phyloP scores from a whole-genome alignment of 2,797 vertebrate genomes.

The Ptychobarbus kaznakovi region DNA sequence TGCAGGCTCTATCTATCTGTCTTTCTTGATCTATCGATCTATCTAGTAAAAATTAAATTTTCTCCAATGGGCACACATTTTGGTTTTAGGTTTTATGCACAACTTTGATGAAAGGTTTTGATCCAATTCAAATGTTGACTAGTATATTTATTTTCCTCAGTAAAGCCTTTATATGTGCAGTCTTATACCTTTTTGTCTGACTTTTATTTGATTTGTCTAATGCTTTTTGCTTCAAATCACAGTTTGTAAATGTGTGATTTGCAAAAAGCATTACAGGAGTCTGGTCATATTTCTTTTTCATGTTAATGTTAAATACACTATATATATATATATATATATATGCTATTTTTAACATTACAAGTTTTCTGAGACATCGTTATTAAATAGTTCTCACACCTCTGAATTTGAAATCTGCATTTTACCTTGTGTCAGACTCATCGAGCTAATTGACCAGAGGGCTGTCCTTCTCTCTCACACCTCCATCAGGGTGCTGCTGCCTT shows the following conservation, averaged over 20 bases:
- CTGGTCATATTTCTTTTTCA: no score
- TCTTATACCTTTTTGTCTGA: background rate
- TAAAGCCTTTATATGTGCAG: background rate
- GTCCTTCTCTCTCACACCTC: constrained; percentile 4
- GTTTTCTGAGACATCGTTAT: background rate
- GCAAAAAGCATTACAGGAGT: no score
- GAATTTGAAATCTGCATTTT: background rate
- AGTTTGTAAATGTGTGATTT: background rate
- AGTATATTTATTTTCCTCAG: background rate
- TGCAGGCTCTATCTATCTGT: no score
- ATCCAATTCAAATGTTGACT: background rate
- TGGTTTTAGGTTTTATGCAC: background rate
- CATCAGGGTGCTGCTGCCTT: constrained; percentile 30
- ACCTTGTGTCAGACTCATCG: background rate
- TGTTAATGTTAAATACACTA: no score
- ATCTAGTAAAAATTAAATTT: background rate
- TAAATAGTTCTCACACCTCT: background rate
- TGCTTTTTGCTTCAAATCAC: background rate
- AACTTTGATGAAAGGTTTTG: background rate
- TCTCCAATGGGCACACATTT: background rate
- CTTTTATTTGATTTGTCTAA: background rate
- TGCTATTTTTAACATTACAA: no score
- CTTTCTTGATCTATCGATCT: background rate
- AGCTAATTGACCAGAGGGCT: constrained; percentile 13
- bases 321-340: no score